These are phyloP conservation scores for Leptinotarsa haldemani DNA, from an alignment of 2,888 invertebrate genomes.

Conservation along the genomic window DNA sequence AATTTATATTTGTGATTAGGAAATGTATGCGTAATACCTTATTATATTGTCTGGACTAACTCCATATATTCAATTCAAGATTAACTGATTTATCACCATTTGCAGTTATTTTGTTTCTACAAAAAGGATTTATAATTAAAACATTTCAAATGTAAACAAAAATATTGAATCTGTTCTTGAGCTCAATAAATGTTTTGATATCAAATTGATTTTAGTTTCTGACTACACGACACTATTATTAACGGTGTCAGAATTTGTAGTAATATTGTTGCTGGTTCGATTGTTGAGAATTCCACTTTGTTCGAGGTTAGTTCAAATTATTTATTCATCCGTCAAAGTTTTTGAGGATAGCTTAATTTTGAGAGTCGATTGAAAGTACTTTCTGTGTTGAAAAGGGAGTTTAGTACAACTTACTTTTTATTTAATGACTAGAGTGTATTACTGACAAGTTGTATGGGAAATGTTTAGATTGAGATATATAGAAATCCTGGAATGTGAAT, in stretches of 20 bases:
- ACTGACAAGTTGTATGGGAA: constrained; percentile 44
- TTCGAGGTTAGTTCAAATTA: not conserved
- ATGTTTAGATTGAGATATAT: constrained; percentile 32
- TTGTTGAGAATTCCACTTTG: not conserved
- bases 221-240: not conserved
- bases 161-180: not conserved
- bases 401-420: constrained; percentile 43
- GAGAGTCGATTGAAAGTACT: constrained; percentile 26
- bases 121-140: not conserved
- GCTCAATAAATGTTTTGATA: constrained; percentile 13
- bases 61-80: no score
- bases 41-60: no score
- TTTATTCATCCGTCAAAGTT: not conserved
- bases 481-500: not conserved
- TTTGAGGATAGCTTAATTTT: constrained; percentile 27
- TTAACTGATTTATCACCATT: not conserved
- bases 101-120: not conserved
- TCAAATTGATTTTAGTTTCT: constrained; percentile 9
- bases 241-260: no score
- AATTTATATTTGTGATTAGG: not conserved
- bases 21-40: not conserved
- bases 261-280: not conserved
- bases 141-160: not conserved
- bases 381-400: constrained; percentile 28
- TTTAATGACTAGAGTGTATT: constrained; percentile 48